These are phyloP conservation scores for Rhinichthys osculus DNA, from an alignment of 2,797 vertebrate genomes.

Conservation along the genomic window DNA sequence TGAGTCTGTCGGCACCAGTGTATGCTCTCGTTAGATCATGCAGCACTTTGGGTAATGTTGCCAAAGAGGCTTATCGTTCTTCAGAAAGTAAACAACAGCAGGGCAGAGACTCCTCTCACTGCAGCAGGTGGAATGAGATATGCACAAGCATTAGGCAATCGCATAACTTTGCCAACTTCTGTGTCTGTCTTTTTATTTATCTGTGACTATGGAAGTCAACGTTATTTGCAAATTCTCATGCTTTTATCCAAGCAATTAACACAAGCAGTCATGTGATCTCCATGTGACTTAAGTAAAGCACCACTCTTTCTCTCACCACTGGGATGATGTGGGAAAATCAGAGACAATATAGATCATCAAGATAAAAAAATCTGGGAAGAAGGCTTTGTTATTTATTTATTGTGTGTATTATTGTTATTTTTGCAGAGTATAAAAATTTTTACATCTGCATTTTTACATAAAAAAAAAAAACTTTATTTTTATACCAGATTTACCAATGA, in stretches of 20 bases:
- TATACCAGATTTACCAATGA: too few species aligned
- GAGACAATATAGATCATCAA: neutral
- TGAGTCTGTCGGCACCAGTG: conserved; percentile 56
- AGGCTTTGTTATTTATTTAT: neutral
- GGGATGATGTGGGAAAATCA: neutral
- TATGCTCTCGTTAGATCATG: conserved; percentile 63
- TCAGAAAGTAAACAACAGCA: conserved; percentile 46
- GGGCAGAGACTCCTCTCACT: conserved; percentile 31
- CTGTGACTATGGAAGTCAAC: conserved; percentile 9
- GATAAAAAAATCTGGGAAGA: neutral
- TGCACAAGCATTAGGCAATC: conserved; percentile 41
- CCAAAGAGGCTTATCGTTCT: conserved; percentile 59
- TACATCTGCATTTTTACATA: too few species aligned
- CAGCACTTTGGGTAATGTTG: conserved; percentile 70
- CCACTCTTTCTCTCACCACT: neutral
- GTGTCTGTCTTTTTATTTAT: conserved; percentile 8
- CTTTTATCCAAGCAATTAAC: conserved; percentile 13
- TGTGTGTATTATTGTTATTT: too few species aligned
- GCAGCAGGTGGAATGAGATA: conserved; percentile 44
- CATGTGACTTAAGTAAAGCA: neutral
- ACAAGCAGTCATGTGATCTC: neutral
- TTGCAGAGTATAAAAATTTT: too few species aligned
- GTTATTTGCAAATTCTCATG: neutral
- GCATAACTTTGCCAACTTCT: conserved; percentile 6
- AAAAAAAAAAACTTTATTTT: too few species aligned